Evolutionary conservation across 2,797 vertebrate genomes (phyloP).

Genomic region (Champsocephalus gunnari): DNA sequence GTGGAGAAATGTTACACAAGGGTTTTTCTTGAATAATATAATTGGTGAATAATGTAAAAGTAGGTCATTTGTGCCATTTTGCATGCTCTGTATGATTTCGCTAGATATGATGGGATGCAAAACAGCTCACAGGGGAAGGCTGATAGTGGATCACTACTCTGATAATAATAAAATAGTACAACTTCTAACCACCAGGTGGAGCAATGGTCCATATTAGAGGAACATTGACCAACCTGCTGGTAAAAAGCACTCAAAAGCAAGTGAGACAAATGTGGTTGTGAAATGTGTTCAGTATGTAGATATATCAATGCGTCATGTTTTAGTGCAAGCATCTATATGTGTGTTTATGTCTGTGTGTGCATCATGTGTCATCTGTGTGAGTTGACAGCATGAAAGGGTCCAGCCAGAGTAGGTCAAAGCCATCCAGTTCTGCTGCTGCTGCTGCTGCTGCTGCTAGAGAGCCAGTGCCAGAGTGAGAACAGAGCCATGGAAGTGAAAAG

Average conservation of each 20-base stretch:
- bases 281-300: slow-evolving; percentile 14
- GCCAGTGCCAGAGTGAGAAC: slow-evolving; percentile 68
- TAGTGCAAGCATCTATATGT: neutral
- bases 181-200: slow-evolving; percentile 75
- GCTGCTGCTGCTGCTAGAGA: slow-evolving; percentile 58
- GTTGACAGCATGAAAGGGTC: slow-evolving; percentile 45
- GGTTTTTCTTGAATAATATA: slow-evolving; percentile 9
- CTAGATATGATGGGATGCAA: slow-evolving; percentile 39
- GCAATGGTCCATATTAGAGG: slow-evolving; percentile 43
- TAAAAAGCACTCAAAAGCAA: slow-evolving; percentile 13
- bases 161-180: slow-evolving; percentile 17
- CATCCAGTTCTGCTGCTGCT: slow-evolving; percentile 72
- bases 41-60: slow-evolving; percentile 14
- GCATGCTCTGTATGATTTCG: slow-evolving; percentile 18
- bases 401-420: slow-evolving; percentile 77
- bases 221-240: slow-evolving; percentile 63
- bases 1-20: slow-evolving; percentile 10
- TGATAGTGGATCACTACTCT: neutral
- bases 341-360: neutral
- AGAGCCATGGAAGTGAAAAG: slow-evolving; percentile 54
- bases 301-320: slow-evolving; percentile 1
- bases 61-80: slow-evolving; percentile 26
- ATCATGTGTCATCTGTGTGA: slow-evolving; percentile 10
- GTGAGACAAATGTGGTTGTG: neutral
- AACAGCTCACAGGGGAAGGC: slow-evolving; percentile 19